These are phyloP conservation scores for Podocnemis expansa DNA, from an alignment of 2,113 vertebrate genomes.

Conservation along the genomic window DNA sequence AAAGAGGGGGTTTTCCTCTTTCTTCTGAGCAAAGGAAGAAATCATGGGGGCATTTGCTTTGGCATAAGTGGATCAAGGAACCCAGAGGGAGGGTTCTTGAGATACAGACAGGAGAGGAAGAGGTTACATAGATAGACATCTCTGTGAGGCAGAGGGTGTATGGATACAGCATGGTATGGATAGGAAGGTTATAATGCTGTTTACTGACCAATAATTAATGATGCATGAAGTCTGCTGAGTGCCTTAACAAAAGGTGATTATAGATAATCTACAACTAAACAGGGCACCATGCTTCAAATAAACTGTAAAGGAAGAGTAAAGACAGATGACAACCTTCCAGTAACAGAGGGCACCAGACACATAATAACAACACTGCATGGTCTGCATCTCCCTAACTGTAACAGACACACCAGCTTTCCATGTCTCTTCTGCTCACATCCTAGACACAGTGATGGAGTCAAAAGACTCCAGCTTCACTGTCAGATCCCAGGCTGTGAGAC, in stretches of 20 bases:
- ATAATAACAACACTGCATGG: not conserved
- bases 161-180: not conserved
- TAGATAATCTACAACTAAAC: not conserved
- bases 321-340: conserved; percentile 15
- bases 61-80: not conserved
- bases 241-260: not conserved
- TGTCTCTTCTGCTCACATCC: not conserved
- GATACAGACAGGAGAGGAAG: not conserved
- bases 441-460: accelerated
- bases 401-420: not conserved
- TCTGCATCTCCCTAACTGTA: not conserved
- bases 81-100: not conserved
- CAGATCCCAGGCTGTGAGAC: not conserved
- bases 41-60: not conserved
- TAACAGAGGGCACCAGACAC: conserved; percentile 31
- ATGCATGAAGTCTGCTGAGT: not conserved
- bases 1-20: not conserved
- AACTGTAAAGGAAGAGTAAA: not conserved
- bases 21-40: not conserved
- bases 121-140: not conserved
- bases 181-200: not conserved
- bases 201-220: not conserved
- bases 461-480: accelerated
- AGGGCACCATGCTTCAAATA: not conserved
- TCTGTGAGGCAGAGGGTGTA: not conserved